Conservation (phyloP, 2,888 invertebrate species). For the Calephelis perditalis region DNA sequence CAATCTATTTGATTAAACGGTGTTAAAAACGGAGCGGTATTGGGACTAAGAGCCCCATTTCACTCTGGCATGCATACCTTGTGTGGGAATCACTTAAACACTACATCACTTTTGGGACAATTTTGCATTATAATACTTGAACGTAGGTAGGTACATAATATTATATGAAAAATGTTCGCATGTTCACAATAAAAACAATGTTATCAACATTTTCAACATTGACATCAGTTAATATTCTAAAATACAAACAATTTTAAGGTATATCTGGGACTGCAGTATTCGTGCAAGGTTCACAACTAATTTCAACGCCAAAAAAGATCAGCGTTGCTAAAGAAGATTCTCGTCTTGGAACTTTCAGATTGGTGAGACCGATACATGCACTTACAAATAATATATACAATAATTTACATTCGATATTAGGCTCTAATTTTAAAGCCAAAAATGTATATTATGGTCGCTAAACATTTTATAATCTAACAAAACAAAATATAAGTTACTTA, state of each 20-base stretch:
- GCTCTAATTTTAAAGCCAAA: too few species aligned
- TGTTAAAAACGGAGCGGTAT: too few species aligned
- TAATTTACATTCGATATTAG: too few species aligned
- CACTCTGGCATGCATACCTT: too few species aligned
- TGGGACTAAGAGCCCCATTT: too few species aligned
- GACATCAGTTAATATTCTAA: background rate
- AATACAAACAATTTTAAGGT: conserved; percentile 3
- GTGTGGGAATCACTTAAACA: background rate
- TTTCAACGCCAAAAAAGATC: background rate
- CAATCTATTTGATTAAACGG: too few species aligned
- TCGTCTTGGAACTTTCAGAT: background rate
- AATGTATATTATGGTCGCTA: too few species aligned
- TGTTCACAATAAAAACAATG: background rate
- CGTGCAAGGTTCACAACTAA: conserved; percentile 1
- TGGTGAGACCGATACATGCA: background rate
- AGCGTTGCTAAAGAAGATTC: background rate
- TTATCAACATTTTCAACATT: background rate
- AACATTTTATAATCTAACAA: too few species aligned
- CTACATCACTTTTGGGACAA: conserved; percentile 2
- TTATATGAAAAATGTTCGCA: background rate
- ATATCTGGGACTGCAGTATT: background rate
- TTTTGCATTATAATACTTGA: background rate
- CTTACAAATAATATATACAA: background rate
- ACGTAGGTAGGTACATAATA: background rate
- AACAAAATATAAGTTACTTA: too few species aligned